phyloP scores from a whole-genome alignment of 92 coral and sea anemone species.

The Parazoanthus atlanticus region DNA sequence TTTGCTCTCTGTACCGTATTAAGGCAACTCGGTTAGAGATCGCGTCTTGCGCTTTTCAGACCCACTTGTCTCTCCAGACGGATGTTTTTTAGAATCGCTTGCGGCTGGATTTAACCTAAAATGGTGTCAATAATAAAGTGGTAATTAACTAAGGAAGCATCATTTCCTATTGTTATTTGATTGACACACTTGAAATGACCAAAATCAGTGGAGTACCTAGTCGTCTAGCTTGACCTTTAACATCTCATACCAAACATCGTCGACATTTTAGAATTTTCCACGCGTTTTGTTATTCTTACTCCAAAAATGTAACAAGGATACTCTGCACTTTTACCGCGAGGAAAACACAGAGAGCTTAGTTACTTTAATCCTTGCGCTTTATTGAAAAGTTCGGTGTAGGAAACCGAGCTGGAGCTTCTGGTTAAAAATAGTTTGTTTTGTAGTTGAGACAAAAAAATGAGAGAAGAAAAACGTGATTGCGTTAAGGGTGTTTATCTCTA shows the following conservation, averaged over 20 bases:
- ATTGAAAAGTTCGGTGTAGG: background rate
- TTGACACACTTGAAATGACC: slow-evolving; percentile 32
- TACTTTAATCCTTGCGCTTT: background rate
- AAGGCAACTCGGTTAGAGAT: slow-evolving; percentile 13
- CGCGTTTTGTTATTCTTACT: slow-evolving; percentile 7
- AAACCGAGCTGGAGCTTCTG: background rate
- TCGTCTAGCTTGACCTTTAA: slow-evolving; percentile 8
- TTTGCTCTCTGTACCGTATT: slow-evolving; percentile 16
- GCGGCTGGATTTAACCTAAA: slow-evolving; percentile 49
- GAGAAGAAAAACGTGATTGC: slow-evolving; percentile 12
- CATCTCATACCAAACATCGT: background rate
- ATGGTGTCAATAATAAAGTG: slow-evolving; percentile 43
- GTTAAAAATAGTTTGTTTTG: background rate
- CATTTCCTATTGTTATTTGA: slow-evolving; percentile 32
- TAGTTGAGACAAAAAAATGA: slow-evolving; percentile 12
- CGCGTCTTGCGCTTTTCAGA: slow-evolving; percentile 28
- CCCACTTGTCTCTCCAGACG: slow-evolving; percentile 45
- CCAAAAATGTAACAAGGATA: background rate
- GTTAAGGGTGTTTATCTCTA: background rate
- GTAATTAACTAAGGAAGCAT: slow-evolving; percentile 38
- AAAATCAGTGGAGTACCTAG: background rate
- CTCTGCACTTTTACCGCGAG: background rate
- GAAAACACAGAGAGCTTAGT: background rate
- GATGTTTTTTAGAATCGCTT: slow-evolving; percentile 31
- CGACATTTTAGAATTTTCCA: background rate